Conservation (phyloP, 1,140 invertebrate species). For the Phymastichus coffea region DNA sequence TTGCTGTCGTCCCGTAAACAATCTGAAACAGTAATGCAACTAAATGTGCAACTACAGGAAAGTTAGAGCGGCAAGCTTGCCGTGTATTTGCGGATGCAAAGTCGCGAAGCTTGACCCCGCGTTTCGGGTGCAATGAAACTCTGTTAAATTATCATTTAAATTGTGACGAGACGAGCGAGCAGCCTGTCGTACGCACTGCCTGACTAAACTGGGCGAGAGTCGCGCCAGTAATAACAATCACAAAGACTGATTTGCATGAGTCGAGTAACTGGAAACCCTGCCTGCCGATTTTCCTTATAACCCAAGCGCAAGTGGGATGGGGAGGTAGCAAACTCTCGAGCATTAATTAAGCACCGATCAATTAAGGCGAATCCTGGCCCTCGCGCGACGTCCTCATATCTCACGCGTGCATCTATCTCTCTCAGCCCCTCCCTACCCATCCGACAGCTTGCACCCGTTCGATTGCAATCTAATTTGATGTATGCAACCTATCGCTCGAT, state of each 20-base stretch:
- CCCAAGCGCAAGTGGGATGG: background rate
- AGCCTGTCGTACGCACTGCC: no score
- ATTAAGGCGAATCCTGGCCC: background rate
- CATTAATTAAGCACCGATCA: constrained; percentile 12
- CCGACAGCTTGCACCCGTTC: background rate
- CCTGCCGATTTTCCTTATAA: background rate
- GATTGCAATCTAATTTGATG: constrained; percentile 3
- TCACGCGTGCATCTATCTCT: background rate
- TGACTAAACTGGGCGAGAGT: background rate
- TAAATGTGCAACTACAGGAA: background rate
- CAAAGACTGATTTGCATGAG: constrained; percentile 22
- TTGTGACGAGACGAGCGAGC: no score
- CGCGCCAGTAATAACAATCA: constrained; percentile 21
- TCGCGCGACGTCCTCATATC: background rate
- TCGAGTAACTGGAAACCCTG: background rate
- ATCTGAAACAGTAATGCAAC: background rate
- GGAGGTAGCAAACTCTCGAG: background rate
- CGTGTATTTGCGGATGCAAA: constrained; percentile 17
- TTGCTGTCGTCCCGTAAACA: background rate
- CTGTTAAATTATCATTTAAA: constrained; percentile 27
- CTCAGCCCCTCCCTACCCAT: no score
- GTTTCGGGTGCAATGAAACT: background rate
- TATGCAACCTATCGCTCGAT: background rate
- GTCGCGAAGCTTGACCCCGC: background rate
- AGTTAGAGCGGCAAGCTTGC: background rate